A percentile compares a stretch with the other conserved stretches of the same genome.
Evolutionary conservation across 2,888 invertebrate species (phyloP).

Genomic region (Bedellia somnulentella): DNA sequence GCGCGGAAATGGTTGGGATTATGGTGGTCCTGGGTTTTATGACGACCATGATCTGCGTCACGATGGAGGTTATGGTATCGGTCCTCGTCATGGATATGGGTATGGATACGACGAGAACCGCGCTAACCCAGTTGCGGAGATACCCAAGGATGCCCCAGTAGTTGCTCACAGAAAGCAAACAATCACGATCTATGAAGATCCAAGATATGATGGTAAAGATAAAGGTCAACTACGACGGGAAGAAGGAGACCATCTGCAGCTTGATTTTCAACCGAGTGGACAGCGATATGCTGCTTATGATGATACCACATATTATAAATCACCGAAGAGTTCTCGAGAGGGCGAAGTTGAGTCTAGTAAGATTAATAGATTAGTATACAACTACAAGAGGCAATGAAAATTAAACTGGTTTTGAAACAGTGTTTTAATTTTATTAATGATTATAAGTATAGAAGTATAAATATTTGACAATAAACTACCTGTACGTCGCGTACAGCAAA

Average conservation of each 20-base stretch:
- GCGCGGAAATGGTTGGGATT: slow-evolving; percentile 26
- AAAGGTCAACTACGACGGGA: slow-evolving; percentile 35
- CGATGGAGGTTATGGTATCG: slow-evolving; percentile 41
- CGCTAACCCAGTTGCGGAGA: slow-evolving; percentile 28
- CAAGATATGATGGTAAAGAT: slow-evolving; percentile 40
- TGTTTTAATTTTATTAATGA: not conserved
- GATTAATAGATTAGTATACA: slow-evolving; percentile 53
- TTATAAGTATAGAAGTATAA: slow-evolving; percentile 11
- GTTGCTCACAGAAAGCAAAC: slow-evolving; percentile 49
- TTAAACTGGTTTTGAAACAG: not conserved
- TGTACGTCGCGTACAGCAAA: too few relatives aligned
- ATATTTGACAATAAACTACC: slow-evolving; percentile 25
- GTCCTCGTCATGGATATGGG: slow-evolving; percentile 38
- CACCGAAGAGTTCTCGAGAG: slow-evolving; percentile 16
- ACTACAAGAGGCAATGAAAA: slow-evolving; percentile 38
- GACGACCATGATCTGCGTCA: slow-evolving; percentile 40
- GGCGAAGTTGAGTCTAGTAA: slow-evolving; percentile 42
- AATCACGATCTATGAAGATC: slow-evolving; percentile 55
- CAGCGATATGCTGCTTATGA: slow-evolving; percentile 49
- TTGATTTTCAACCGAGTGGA: slow-evolving; percentile 45
- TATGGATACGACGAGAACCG: slow-evolving; percentile 41
- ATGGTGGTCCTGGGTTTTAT: slow-evolving; percentile 41
- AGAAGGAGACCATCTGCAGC: slow-evolving; percentile 40
- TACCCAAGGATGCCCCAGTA: slow-evolving; percentile 34
- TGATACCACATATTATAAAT: slow-evolving; percentile 29